Percentiles rank a stretch among this genome's conserved stretches.
Conservation (phyloP, 2,797 vertebrate species). For the Jordanella pulchra region DNA sequence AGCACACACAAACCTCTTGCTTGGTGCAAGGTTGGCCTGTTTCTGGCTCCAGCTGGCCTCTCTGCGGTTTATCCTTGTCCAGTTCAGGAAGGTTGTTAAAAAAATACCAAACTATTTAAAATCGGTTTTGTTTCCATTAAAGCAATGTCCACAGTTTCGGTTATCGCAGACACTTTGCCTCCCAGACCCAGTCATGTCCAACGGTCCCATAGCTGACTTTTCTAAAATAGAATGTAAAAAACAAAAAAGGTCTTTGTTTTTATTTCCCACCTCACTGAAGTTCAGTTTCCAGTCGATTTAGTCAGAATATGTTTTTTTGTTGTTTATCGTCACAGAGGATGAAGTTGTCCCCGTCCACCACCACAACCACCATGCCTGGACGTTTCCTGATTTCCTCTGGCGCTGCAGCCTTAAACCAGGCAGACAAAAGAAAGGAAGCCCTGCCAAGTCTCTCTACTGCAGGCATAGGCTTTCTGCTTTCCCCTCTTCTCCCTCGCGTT, state of each 20-base stretch:
- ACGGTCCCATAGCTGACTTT: slow-evolving; percentile 11
- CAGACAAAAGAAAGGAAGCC: slow-evolving; percentile 69
- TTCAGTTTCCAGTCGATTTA: slow-evolving; percentile 21
- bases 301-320: slow-evolving; percentile 25
- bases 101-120: not conserved
- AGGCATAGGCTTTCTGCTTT: slow-evolving; percentile 59
- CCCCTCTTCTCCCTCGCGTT: slow-evolving; percentile 47
- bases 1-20: slow-evolving; percentile 45
- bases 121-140: not conserved
- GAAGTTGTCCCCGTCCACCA: slow-evolving; percentile 56
- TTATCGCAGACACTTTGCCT: slow-evolving; percentile 9
- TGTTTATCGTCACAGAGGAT: slow-evolving; percentile 35
- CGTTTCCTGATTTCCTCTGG: slow-evolving; percentile 70
- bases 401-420: slow-evolving; percentile 63
- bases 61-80: slow-evolving; percentile 13
- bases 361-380: slow-evolving; percentile 54
- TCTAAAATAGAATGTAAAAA: slow-evolving; percentile 13
- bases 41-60: slow-evolving; percentile 17
- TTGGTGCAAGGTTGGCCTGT: slow-evolving; percentile 39
- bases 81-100: slow-evolving; percentile 3
- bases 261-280: slow-evolving; percentile 24
- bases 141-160: not conserved
- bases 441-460: slow-evolving; percentile 70
- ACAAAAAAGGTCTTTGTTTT: slow-evolving; percentile 12
- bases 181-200: slow-evolving; percentile 14